Percentiles rank a stretch among this genome's conserved stretches.
Evolutionary conservation across 2,888 invertebrate genomes (phyloP).

Genomic region (Nephrotoma guestfalica): DNA sequence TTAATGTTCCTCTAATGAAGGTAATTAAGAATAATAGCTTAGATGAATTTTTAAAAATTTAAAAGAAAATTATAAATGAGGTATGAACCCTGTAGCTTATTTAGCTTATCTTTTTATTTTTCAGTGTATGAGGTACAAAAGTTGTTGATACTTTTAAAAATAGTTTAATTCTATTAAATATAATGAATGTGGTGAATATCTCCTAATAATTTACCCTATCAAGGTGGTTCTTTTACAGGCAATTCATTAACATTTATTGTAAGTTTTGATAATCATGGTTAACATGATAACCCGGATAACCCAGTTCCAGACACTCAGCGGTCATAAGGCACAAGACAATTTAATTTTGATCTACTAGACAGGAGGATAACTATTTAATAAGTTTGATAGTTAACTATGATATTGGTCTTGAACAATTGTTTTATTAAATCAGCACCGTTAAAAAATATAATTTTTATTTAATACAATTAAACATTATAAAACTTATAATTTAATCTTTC

Average conservation of each 20-base stretch:
- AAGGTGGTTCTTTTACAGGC: no score
- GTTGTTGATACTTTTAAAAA: background rate
- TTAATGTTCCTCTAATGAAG: conserved; percentile 34
- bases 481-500: no score
- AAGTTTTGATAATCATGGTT: conserved; percentile 35
- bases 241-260: conserved; percentile 22
- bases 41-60: conserved; percentile 26
- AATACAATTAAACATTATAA: no score
- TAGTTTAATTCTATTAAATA: background rate
- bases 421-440: no score
- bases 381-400: no score
- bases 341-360: no score
- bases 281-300: no score
- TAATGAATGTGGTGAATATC: background rate
- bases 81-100: background rate
- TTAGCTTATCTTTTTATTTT: background rate
- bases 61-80: conserved; percentile 31
- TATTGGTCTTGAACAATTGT: no score
- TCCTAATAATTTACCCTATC: conserved; percentile 23
- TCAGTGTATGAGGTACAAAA: background rate
- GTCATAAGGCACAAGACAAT: no score
- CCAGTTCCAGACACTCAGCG: no score
- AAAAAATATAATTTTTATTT: no score
- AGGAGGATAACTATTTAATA: no score
- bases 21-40: conserved; percentile 33